phyloP scores from a whole-genome alignment of 1,140 invertebrate genomes.

The Hermetia illucens region DNA sequence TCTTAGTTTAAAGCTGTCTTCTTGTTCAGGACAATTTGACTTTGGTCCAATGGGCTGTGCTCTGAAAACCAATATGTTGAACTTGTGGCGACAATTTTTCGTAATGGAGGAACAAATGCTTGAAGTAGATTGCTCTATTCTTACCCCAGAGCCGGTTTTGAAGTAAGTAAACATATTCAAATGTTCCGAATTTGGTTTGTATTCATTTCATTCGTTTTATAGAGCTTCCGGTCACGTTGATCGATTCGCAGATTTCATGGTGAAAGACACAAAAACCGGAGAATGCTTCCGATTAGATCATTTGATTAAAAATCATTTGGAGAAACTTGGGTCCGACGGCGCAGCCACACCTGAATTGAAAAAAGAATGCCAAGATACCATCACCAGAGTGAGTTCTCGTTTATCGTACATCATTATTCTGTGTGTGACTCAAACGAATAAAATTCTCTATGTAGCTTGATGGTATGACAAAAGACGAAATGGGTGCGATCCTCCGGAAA shows the following conservation, averaged over 20 bases:
- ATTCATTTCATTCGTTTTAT: neutral
- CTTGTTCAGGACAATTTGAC: slow-evolving; percentile 66
- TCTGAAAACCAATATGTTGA: slow-evolving; percentile 88
- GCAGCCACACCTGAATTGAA: slow-evolving; percentile 56
- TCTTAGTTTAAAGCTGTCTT: slow-evolving; percentile 1
- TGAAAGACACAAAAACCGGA: slow-evolving; percentile 90
- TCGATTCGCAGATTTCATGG: slow-evolving; percentile 98
- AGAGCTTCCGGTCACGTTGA: slow-evolving; percentile 97
- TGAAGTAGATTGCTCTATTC: slow-evolving; percentile 93
- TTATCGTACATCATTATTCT: too few species aligned
- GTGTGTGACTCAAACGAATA: too few species aligned
- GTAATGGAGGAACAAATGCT: slow-evolving; percentile 96
- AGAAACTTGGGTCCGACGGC: slow-evolving; percentile 79
- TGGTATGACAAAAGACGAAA: slow-evolving; percentile 78
- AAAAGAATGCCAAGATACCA: slow-evolving; percentile 63
- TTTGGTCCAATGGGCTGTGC: slow-evolving; percentile 99
- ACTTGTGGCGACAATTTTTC: slow-evolving; percentile 92
- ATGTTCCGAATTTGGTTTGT: neutral
- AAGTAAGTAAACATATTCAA: slow-evolving; percentile 43
- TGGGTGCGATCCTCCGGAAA: slow-evolving; percentile 67
- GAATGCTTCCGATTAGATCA: slow-evolving; percentile 97
- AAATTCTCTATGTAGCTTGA: slow-evolving; percentile 43
- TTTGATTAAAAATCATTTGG: slow-evolving; percentile 92
- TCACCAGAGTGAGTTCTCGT: slow-evolving; percentile 60
- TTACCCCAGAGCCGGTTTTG: slow-evolving; percentile 92